Percentiles rank a stretch among this genome's conserved stretches.
Evolutionary conservation across 1,140 invertebrate species (phyloP).

Genomic region (Drosophila chauvacae): DNA sequence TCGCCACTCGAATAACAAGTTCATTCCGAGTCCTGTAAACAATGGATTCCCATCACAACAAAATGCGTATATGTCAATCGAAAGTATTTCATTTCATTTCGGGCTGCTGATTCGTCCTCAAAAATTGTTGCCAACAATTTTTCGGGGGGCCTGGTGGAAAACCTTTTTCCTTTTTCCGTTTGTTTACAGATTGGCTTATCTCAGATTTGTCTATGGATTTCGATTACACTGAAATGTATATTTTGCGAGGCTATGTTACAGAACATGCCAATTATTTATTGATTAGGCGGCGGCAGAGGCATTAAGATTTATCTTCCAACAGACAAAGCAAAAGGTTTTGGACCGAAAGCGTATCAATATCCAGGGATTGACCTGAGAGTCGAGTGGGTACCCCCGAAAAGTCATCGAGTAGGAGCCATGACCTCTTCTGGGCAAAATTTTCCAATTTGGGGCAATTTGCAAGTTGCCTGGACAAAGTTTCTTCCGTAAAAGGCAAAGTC

Average conservation of each 20-base stretch:
- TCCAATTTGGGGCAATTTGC: slow-evolving; percentile 40
- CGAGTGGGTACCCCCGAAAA: slow-evolving; percentile 10
- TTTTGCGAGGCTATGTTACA: slow-evolving; percentile 29
- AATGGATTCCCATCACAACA: slow-evolving; percentile 51
- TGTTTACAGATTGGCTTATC: slow-evolving; percentile 55
- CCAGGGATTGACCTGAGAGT: slow-evolving; percentile 14
- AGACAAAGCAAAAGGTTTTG: slow-evolving; percentile 1
- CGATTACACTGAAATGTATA: slow-evolving; percentile 49
- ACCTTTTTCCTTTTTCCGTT: slow-evolving; percentile 31
- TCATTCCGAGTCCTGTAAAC: slow-evolving; percentile 53
- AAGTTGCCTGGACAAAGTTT: slow-evolving; percentile 24
- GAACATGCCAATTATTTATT: slow-evolving; percentile 57
- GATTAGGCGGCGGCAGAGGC: slow-evolving; percentile 40
- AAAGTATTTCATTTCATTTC: slow-evolving; percentile 54
- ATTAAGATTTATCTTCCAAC: slow-evolving; percentile 50
- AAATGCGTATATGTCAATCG: slow-evolving; percentile 50
- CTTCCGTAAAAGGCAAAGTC: slow-evolving; percentile 5
- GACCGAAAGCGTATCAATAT: slow-evolving; percentile 20
- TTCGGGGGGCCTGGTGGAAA: slow-evolving; percentile 7
- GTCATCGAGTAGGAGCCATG: slow-evolving; percentile 11
- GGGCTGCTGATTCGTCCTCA: slow-evolving; percentile 24
- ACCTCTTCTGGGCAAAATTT: slow-evolving; percentile 28
- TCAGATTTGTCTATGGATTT: slow-evolving; percentile 55
- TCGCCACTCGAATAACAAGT: slow-evolving; percentile 51
- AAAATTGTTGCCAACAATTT: slow-evolving; percentile 46